Evolutionary conservation across 2,888 invertebrate species (phyloP), one percentile per base, ranked within the genome.

Genomic region (Pachliopta kotzebuea): DNA sequence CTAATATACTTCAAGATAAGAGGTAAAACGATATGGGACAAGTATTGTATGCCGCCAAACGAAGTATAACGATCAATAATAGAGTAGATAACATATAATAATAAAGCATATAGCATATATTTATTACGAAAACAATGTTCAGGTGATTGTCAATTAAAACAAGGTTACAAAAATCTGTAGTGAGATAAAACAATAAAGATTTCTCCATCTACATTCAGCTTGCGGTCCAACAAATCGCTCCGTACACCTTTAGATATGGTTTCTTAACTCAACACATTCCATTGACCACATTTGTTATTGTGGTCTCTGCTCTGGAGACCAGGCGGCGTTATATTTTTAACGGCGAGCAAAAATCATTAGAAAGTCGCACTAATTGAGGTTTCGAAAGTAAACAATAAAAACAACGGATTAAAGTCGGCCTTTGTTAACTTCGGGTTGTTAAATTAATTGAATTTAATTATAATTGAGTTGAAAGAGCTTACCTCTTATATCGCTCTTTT

Each of bases 331-430:
- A 53, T 61, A 63, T 58, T 63, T 64, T 63, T 62, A 63, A 69
- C 64, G 60, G 68, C 61, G 59, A 11, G 20, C 45, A 50, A 67
- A 69, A 67, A 67, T 68, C 66, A 67, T 66, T 68, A 67, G 70
- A 69, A 72, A 69, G 69, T 65, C 53, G 60, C 56, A 54, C 67
- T 69, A 69, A 72, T 72, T 70, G 67, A 71, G 62, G 67, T 70
- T 67, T 67, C 62, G 69, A 72, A 67, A 69, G 70, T 60, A 50
- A 66, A 65, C 62, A 61, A 67, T 68, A 62, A 69, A 69, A 70
- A 62, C 68, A 66, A 60, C 62, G 63, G 60, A 58, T 66, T 67
- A 66, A 69, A 67, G 55, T 60, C 62, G 66, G 58, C 56, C 55
- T 67, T 69, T 67, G 67, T 65, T 60, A 64, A 61, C 65, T 56